phyloP scores from a whole-genome alignment of 1,140 invertebrate genomes.

The Wiebesia pumilae region DNA sequence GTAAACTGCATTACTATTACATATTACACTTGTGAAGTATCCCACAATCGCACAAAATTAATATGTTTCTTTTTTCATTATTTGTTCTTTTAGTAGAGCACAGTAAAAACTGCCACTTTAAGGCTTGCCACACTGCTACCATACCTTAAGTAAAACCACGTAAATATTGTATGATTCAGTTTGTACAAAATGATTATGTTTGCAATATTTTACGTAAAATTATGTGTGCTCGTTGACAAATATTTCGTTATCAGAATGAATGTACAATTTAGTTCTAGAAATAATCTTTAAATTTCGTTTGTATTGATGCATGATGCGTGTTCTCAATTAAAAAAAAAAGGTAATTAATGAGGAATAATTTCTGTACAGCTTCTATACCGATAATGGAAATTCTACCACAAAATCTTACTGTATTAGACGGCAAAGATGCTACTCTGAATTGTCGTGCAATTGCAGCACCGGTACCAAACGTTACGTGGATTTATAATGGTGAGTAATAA shows the following conservation, averaged over 20 bases:
- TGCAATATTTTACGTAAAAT: conserved; percentile 12
- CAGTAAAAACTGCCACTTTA: conserved; percentile 33
- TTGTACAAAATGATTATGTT: conserved; percentile 39
- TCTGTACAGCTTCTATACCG: conserved; percentile 83
- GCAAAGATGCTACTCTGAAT: conserved; percentile 90
- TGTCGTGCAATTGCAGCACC: conserved; percentile 93
- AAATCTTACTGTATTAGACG: conserved; percentile 92
- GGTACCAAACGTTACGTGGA: conserved; percentile 93
- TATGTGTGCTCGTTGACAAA: conserved; percentile 15
- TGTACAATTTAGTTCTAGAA: conserved; percentile 7
- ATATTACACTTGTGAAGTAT: conserved; percentile 1
- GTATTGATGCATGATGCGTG: conserved; percentile 52
- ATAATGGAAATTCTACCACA: conserved; percentile 87
- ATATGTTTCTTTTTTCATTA: background rate
- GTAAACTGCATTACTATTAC: background rate
- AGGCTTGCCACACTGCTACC: conserved; percentile 29
- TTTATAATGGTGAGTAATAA: conserved; percentile 83
- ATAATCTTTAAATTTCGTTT: conserved; percentile 40
- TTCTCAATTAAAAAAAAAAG: background rate
- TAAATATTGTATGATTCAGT: conserved; percentile 18
- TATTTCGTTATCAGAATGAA: background rate
- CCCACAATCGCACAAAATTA: conserved; percentile 11
- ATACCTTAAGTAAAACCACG: conserved; percentile 29
- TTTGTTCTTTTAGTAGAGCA: conserved; percentile 1
- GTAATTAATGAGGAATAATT: background rate